phyloP scores from a whole-genome alignment of 2,888 invertebrate species.

The Eupithecia insigniata region DNA sequence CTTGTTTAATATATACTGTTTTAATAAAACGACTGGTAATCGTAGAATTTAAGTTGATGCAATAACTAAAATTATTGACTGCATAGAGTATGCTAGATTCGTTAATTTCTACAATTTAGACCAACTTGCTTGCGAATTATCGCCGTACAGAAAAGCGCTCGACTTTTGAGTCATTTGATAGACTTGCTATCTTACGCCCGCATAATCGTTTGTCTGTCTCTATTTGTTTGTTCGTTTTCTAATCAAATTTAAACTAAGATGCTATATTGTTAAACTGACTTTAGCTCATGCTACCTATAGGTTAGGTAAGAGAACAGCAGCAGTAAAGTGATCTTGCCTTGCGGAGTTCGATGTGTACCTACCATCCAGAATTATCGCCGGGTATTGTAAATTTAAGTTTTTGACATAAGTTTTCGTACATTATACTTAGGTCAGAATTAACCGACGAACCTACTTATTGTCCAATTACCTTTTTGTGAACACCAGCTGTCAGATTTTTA shows the following conservation, averaged over 20 bases:
- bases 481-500: background rate
- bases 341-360: background rate
- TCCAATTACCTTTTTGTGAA: background rate
- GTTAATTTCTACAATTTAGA: conserved; percentile 32
- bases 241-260: background rate
- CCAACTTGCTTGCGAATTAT: background rate
- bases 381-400: no score
- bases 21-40: conserved; percentile 68
- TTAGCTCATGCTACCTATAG: background rate
- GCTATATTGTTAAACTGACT: background rate
- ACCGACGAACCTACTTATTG: background rate
- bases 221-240: background rate
- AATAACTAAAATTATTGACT: conserved; percentile 56
- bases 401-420: background rate
- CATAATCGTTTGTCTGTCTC: conserved; percentile 2
- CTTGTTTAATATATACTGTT: conserved; percentile 43
- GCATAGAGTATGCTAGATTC: conserved; percentile 62
- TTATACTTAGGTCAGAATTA: background rate
- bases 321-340: background rate
- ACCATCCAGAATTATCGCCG: no score
- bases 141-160: background rate
- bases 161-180: background rate
- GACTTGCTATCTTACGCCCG: background rate
- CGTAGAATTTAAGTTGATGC: conserved; percentile 69
- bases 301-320: background rate